Evolutionary conservation across 2,797 vertebrate species (phyloP).

Genomic region (Pelodytes ibericus): DNA sequence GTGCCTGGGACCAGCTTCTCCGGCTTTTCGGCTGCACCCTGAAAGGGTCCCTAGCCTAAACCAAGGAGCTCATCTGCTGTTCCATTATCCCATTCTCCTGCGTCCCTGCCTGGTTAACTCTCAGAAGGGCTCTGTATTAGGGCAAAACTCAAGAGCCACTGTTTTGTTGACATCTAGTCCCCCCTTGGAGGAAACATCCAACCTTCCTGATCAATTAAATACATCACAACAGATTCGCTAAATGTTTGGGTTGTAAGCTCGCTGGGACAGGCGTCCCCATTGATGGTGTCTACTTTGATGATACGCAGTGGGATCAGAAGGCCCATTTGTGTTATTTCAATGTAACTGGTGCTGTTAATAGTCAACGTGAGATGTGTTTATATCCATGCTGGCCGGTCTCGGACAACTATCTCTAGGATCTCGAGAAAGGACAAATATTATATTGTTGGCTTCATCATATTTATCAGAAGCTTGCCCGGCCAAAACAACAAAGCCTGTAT

Average conservation of each 20-base stretch:
- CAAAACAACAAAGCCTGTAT: too few relatives aligned
- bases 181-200: constrained; percentile 41
- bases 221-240: constrained; percentile 26
- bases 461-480: too few relatives aligned
- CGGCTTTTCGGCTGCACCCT: constrained; percentile 84
- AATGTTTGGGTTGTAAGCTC: constrained; percentile 16
- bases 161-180: constrained; percentile 5
- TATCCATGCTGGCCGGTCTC: background rate
- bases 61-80: constrained; percentile 72
- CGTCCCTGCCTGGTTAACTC: constrained; percentile 64
- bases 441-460: too few relatives aligned
- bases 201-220: constrained; percentile 31
- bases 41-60: constrained; percentile 68
- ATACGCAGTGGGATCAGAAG: background rate
- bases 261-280: constrained; percentile 12
- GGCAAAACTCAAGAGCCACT: constrained; percentile 20
- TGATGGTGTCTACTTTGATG: constrained; percentile 19
- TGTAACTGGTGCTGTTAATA: background rate
- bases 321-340: background rate
- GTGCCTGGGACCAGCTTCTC: constrained; percentile 87
- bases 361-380: background rate
- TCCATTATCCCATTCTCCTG: constrained; percentile 44
- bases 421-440: too few relatives aligned
- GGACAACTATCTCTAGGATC: too few relatives aligned
- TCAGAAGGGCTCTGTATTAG: constrained; percentile 57